Conservation (phyloP, 2,888 invertebrate genomes). For the Tolmerus cingulatus region DNA sequence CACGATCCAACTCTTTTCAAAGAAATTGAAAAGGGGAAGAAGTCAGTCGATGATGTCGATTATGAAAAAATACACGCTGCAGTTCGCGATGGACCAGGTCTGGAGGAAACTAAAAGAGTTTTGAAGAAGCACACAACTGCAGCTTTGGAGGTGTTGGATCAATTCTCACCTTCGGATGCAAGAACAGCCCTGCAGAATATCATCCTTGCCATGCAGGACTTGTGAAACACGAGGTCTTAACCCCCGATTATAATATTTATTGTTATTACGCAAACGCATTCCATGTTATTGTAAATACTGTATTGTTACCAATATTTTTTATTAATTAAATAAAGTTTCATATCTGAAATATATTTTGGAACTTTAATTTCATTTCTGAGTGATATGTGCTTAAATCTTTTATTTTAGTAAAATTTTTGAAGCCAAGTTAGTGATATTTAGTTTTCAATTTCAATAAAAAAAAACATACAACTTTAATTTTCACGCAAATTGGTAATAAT, state of each 20-base stretch:
- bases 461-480: too few species aligned
- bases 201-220: constrained; percentile 82
- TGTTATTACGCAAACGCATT: background rate
- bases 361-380: too few species aligned
- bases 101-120: constrained; percentile 76
- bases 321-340: background rate
- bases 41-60: constrained; percentile 61
- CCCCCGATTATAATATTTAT: background rate
- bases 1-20: constrained; percentile 74
- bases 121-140: constrained; percentile 78
- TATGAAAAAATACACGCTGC: constrained; percentile 67
- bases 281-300: background rate
- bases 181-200: constrained; percentile 86
- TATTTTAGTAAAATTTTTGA: too few species aligned
- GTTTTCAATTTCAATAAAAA: too few species aligned
- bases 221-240: constrained; percentile 50
- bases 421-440: too few species aligned
- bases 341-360: background rate
- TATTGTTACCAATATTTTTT: background rate
- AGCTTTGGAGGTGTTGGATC: constrained; percentile 77
- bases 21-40: constrained; percentile 61
- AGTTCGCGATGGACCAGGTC: constrained; percentile 73
- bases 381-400: too few species aligned
- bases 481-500: too few species aligned
- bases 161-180: constrained; percentile 83